phyloP scores from a whole-genome alignment of 2,797 vertebrate species.

The Coregonus ussuriensis region DNA sequence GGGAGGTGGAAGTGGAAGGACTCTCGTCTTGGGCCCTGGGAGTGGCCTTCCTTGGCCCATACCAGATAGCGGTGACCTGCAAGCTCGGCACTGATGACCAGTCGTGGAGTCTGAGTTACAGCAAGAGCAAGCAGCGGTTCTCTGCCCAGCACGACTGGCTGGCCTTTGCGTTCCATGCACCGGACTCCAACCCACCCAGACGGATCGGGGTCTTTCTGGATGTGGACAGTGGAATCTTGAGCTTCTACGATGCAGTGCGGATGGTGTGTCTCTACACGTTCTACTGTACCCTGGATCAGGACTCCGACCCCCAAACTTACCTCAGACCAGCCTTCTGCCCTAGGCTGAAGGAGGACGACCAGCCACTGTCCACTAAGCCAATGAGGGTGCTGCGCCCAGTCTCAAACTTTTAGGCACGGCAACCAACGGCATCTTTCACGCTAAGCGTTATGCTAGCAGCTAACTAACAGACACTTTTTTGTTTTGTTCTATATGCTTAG shows the following conservation, averaged over 20 bases:
- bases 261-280: conserved; percentile 31
- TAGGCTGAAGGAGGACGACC: not conserved
- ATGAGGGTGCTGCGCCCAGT: conserved; percentile 2
- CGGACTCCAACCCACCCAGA: not conserved
- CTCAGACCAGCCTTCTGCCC: conserved; percentile 9
- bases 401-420: not conserved
- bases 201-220: conserved; percentile 36
- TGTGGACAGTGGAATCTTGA: conserved; percentile 33
- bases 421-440: not conserved
- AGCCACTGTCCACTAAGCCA: not conserved
- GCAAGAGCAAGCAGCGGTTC: conserved; percentile 12
- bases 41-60: conserved; percentile 15
- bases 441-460: too few relatives aligned
- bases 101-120: conserved; percentile 35
- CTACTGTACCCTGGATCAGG: conserved; percentile 23
- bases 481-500: not conserved
- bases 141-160: conserved; percentile 29
- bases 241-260: conserved; percentile 27
- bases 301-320: not conserved
- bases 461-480: too few relatives aligned
- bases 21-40: conserved; percentile 36
- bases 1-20: conserved; percentile 31
- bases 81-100: conserved; percentile 18
- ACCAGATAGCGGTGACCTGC: not conserved
- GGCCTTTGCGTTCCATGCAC: conserved; percentile 13